A percentile compares a stretch with the other conserved stretches of the same genome.
phyloP scores from a whole-genome alignment of 2,888 invertebrate species.

The Drosophila niveifrons region DNA sequence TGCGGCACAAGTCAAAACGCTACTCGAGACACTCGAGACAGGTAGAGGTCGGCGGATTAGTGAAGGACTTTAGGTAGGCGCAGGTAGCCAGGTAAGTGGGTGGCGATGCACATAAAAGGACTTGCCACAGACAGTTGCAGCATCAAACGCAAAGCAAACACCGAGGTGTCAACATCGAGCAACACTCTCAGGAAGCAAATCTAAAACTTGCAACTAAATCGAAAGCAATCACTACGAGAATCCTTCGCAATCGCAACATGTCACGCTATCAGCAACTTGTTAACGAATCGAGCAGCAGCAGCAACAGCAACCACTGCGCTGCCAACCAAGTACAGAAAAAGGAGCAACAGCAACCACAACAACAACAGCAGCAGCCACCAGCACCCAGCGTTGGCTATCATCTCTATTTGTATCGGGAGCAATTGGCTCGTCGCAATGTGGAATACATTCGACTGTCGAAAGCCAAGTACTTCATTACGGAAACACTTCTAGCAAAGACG shows the following conservation, averaged over 20 bases:
- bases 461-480: slow-evolving; percentile 73
- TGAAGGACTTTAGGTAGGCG: slow-evolving; percentile 13
- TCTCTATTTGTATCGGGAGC: slow-evolving; percentile 70
- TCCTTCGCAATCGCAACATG: slow-evolving; percentile 49
- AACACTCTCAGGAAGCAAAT: slow-evolving; percentile 1
- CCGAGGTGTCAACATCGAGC: slow-evolving; percentile 41
- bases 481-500: slow-evolving; percentile 64
- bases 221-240: slow-evolving; percentile 8
- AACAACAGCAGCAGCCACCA: slow-evolving; percentile 15
- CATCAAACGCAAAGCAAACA: slow-evolving; percentile 57
- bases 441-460: slow-evolving; percentile 68
- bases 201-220: slow-evolving; percentile 9
- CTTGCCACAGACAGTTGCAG: background rate
- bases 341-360: slow-evolving; percentile 8
- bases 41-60: background rate
- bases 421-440: slow-evolving; percentile 66
- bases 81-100: slow-evolving; percentile 25
- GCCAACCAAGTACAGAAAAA: background rate
- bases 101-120: slow-evolving; percentile 46
- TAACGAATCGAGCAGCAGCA: slow-evolving; percentile 51
- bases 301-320: slow-evolving; percentile 24
- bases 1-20: slow-evolving; percentile 63
- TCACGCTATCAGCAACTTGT: slow-evolving; percentile 63
- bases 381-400: slow-evolving; percentile 66
- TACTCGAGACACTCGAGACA: background rate